Percentiles rank a stretch among this genome's conserved stretches.
Evolutionary conservation across 2,797 vertebrate genomes (phyloP).

Genomic region (Ctenopoma kingsleyae): DNA sequence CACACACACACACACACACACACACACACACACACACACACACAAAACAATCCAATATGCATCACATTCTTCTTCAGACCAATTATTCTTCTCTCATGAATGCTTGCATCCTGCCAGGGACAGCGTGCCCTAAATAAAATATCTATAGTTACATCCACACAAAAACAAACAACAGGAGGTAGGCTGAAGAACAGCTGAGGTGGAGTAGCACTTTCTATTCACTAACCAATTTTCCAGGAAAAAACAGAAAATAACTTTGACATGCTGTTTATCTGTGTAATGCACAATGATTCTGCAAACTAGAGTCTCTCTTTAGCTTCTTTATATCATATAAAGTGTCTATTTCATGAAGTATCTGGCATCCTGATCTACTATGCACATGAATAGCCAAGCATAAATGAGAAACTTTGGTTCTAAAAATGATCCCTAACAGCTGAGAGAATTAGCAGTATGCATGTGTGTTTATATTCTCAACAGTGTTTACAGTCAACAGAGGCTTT

Average conservation of each 20-base stretch:
- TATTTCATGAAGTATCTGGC: conserved; percentile 22
- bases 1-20: not conserved
- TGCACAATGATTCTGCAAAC: not conserved
- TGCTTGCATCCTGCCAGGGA: conserved; percentile 12
- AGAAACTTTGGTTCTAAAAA: conserved; percentile 19
- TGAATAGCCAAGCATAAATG: conserved; percentile 17
- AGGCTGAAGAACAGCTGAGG: not conserved
- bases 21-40: not conserved
- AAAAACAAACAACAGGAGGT: conserved; percentile 6
- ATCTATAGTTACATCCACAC: not conserved
- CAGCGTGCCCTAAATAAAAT: conserved; percentile 31
- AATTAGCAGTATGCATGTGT: conserved; percentile 46
- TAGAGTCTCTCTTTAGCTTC: not conserved
- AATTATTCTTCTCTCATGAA: conserved; percentile 14
- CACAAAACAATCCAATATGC: not conserved
- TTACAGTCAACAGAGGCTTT: conserved; percentile 75
- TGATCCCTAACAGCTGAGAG: conserved; percentile 46
- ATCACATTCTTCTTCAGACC: conserved; percentile 12
- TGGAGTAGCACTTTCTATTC: not conserved
- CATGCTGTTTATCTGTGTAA: not conserved
- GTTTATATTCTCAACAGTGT: conserved; percentile 61
- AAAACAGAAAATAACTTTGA: not conserved
- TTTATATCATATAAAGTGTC: not conserved
- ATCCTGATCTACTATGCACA: conserved; percentile 6
- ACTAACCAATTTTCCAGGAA: not conserved